Evolutionary conservation across 23 tunicate genomes (phyloP).

Genomic region (Botrylloides violaceus): DNA sequence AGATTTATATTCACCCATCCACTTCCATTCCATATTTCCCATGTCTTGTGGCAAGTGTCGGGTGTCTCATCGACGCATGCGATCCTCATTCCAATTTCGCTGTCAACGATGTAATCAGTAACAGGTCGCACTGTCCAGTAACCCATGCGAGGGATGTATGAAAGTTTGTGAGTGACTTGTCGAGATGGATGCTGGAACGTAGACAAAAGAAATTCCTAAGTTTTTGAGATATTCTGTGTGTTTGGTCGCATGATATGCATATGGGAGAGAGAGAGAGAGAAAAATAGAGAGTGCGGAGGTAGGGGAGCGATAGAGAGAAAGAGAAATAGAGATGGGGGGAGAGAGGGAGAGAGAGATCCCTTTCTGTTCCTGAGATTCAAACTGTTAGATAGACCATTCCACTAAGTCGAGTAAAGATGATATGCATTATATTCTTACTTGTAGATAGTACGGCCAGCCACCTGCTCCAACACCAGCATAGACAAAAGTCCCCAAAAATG

Average conservation of each 20-base stretch:
- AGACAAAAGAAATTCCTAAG: no score
- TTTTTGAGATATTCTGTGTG: no score
- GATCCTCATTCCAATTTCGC: slow-evolving; percentile 6
- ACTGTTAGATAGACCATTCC: not conserved
- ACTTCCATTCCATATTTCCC: slow-evolving; percentile 22
- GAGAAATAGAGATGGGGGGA: no score
- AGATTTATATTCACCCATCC: slow-evolving; percentile 7
- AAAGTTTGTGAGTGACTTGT: not conserved
- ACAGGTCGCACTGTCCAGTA: slow-evolving; percentile 12
- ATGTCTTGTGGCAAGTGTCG: slow-evolving; percentile 2
- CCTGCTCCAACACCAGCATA: slow-evolving; percentile 19
- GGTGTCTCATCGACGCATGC: slow-evolving; percentile 10
- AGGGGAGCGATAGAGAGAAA: no score
- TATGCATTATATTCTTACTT: slow-evolving; percentile 7
- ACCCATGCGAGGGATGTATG: slow-evolving; percentile 14
- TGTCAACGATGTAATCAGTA: not conserved
- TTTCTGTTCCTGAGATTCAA: no score
- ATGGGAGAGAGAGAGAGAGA: no score
- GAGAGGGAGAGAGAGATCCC: no score
- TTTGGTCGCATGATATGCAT: no score
- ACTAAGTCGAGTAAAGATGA: not conserved
- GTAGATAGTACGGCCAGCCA: slow-evolving; percentile 19
- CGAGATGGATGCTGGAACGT: slow-evolving; percentile 11
- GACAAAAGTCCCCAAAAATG: slow-evolving; percentile 2
- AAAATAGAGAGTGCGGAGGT: no score